These are phyloP conservation scores for Gasterosteus aculeatus DNA, from an alignment of 2,113 vertebrate genomes.

Conservation along the genomic window DNA sequence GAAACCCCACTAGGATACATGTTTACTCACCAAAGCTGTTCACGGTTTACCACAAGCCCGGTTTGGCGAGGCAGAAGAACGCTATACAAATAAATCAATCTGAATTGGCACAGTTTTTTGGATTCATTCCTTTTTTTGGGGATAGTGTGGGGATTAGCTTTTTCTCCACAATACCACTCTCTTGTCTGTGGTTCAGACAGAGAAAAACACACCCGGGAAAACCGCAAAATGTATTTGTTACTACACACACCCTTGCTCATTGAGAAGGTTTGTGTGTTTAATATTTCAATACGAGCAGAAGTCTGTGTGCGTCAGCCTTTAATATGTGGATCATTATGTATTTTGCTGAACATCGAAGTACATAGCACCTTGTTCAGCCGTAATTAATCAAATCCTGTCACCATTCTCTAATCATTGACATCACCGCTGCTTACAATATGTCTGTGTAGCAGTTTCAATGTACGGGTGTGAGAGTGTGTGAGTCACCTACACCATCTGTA, in stretches of 20 bases:
- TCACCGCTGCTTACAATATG: slow-evolving; percentile 69
- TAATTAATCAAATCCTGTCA: slow-evolving; percentile 84
- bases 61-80: background rate
- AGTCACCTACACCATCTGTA: slow-evolving; percentile 82
- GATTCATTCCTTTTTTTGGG: background rate
- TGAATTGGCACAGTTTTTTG: background rate
- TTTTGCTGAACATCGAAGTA: slow-evolving; percentile 58
- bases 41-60: background rate
- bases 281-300: slow-evolving; percentile 41
- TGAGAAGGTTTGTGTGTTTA: slow-evolving; percentile 15
- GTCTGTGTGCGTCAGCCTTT: slow-evolving; percentile 24
- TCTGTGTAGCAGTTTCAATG: slow-evolving; percentile 61
- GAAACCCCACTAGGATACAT: background rate
- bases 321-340: slow-evolving; percentile 54
- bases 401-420: slow-evolving; percentile 76
- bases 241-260: background rate
- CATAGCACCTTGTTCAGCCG: slow-evolving; percentile 58
- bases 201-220: too few species aligned
- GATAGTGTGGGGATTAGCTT: background rate
- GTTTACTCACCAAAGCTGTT: background rate
- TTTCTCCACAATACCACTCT: background rate
- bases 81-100: background rate
- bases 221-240: too few species aligned
- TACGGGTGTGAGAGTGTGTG: slow-evolving; percentile 50
- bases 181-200: background rate